phyloP scores from a whole-genome alignment of 2,113 vertebrate genomes.

The Ariopsis seemanni region DNA sequence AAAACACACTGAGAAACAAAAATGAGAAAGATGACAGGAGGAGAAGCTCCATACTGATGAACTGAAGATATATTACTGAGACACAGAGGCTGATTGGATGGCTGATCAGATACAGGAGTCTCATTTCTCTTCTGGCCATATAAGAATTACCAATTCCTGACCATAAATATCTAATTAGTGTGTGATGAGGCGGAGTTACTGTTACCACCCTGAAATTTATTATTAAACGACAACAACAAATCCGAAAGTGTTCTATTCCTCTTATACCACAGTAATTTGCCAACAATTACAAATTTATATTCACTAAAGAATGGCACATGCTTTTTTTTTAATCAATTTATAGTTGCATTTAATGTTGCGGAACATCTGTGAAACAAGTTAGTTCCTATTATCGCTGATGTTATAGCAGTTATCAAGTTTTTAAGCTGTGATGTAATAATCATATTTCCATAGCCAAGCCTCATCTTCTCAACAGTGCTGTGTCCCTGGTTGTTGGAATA shows the following conservation, averaged over 20 bases:
- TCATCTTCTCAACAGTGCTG: too few relatives aligned
- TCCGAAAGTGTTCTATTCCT: not conserved
- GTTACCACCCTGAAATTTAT: not conserved
- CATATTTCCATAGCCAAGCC: too few relatives aligned
- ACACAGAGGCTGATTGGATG: not conserved
- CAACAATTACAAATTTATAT: not conserved
- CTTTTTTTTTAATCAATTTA: not conserved
- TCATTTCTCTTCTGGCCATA: not conserved
- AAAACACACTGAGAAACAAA: not conserved
- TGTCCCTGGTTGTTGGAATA: too few relatives aligned
- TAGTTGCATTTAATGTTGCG: not conserved
- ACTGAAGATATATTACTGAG: not conserved
- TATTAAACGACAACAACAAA: not conserved
- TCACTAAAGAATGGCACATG: not conserved
- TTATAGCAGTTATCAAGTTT: not conserved
- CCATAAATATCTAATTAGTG: not conserved
- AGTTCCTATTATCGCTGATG: not conserved
- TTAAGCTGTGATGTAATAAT: too few relatives aligned
- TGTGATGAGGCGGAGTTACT: not conserved
- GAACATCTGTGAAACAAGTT: not conserved
- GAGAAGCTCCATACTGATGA: not conserved
- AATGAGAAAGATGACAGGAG: not conserved
- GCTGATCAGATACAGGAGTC: not conserved
- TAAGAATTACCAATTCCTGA: not conserved
- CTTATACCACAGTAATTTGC: not conserved